Conservation (phyloP, 2,888 invertebrate genomes). For the Slavum lentiscoides region DNA sequence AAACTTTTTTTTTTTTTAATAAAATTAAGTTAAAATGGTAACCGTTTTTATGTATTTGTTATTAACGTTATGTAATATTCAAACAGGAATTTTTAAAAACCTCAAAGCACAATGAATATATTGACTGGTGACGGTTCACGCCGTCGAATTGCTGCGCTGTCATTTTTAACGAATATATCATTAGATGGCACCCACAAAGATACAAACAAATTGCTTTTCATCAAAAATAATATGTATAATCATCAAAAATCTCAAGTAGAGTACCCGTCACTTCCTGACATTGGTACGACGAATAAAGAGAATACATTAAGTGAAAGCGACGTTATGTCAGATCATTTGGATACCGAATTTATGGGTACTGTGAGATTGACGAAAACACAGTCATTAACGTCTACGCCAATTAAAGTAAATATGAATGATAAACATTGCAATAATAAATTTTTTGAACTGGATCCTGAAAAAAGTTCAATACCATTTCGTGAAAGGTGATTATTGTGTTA, state of each 20-base stretch:
- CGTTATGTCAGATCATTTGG: conserved; percentile 15
- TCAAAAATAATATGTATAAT: conserved; percentile 30
- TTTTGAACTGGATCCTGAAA: conserved; percentile 29
- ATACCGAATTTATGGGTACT: conserved; percentile 28
- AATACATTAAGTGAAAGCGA: conserved; percentile 39
- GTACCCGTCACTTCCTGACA: conserved; percentile 40
- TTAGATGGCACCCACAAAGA: conserved; percentile 70
- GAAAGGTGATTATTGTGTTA: conserved; percentile 15
- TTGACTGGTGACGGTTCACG: conserved; percentile 55
- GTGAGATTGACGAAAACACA: conserved; percentile 35
- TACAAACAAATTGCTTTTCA: conserved; percentile 44
- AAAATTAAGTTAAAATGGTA: no score
- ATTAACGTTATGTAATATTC: no score
- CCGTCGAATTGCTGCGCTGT: conserved; percentile 88
- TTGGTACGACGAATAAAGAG: conserved; percentile 32
- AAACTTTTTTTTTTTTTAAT: no score
- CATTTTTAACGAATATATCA: conserved; percentile 93
- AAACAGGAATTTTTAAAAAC: not conserved
- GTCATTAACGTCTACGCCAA: conserved; percentile 44
- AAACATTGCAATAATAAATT: conserved; percentile 23
- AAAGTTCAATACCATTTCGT: conserved; percentile 26
- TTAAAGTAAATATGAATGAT: conserved; percentile 25
- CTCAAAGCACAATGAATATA: conserved; percentile 1
- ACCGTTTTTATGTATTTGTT: no score
- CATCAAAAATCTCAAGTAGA: conserved; percentile 31